Evolutionary conservation across 1,140 invertebrate genomes (phyloP).

Genomic region (Formica selysi): DNA sequence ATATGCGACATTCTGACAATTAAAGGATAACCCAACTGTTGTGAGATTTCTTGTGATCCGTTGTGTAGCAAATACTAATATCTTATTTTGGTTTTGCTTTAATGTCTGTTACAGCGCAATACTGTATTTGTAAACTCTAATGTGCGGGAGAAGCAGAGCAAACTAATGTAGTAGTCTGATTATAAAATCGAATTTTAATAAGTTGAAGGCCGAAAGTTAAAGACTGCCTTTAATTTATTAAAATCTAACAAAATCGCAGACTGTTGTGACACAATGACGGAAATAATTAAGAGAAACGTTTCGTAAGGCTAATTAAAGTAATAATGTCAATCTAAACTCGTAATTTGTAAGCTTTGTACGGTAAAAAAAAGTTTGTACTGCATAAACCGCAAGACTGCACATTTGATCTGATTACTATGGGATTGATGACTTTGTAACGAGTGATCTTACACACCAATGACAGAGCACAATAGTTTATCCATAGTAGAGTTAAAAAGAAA

Average conservation of each 20-base stretch:
- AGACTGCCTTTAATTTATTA: slow-evolving; percentile 19
- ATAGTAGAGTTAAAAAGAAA: slow-evolving; percentile 53
- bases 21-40: slow-evolving; percentile 41
- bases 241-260: slow-evolving; percentile 26
- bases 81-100: slow-evolving; percentile 39
- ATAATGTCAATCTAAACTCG: slow-evolving; percentile 70
- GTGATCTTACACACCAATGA: slow-evolving; percentile 54
- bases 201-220: not conserved
- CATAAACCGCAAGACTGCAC: slow-evolving; percentile 65
- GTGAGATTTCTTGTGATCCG: slow-evolving; percentile 54
- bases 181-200: slow-evolving; percentile 26
- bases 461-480: slow-evolving; percentile 41
- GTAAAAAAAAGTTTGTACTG: slow-evolving; percentile 61
- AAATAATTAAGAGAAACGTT: slow-evolving; percentile 34
- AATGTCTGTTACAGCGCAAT: slow-evolving; percentile 5
- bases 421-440: slow-evolving; percentile 67
- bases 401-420: slow-evolving; percentile 54
- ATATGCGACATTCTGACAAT: slow-evolving; percentile 45
- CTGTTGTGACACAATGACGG: not conserved
- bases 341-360: slow-evolving; percentile 72
- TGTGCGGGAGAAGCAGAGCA: not conserved
- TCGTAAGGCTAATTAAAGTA: slow-evolving; percentile 59
- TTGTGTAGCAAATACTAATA: slow-evolving; percentile 48
- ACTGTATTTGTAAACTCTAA: slow-evolving; percentile 4
- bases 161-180: not conserved